Evolutionary conservation across 2,888 invertebrate species (phyloP), one percentile per base, ranked within the genome.

Genomic region (Tetropium fuscum): DNA sequence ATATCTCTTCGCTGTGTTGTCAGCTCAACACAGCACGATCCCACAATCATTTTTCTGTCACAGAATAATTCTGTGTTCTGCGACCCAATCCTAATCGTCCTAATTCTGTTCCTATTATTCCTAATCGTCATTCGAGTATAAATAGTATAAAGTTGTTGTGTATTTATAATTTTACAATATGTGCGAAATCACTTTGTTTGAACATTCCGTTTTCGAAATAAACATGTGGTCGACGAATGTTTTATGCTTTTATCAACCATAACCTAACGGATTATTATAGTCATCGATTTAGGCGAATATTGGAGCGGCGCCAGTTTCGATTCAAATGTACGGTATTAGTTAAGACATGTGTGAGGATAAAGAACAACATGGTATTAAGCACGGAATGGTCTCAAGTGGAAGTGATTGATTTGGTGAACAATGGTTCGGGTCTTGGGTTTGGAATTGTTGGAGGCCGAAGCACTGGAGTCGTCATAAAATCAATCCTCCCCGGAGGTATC

Each of bases 321-420:
- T 40, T 51, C 18, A 51, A 40, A 27, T 51, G 38, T 40, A 51
- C 22, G 25, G 22, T 51, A 27, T 40, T 27, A 27, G 27, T 40
- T 25, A 27, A 51, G 51, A 51, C 51, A 51, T 51, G 51, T 38
- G 27, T 40, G 18, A 51, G 27, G 11, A 51, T 15, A 40, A 48
- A 22, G 36, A 48, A 36, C 48, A 48, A 15, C 34, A 51, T 51
- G 51, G 51, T 51, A 94, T 89, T 96, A 83, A 95, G 93, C 83
- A 95, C 95, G 78, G 96, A 97, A 83, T 97, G 94, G 94, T 94
- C 95, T 64, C 95, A 97, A 84, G 93, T 97, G 81, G 95, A 97
- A 87, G 92, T 94, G 75, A 94, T 97, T 81, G 95, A 96, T 82
- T 87, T 97, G 73, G 88, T 94, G 74, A 96, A 96, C 82, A 95